These are phyloP conservation scores for Lucinisca nassula DNA, from an alignment of 2,888 invertebrate genomes.

Conservation along the genomic window DNA sequence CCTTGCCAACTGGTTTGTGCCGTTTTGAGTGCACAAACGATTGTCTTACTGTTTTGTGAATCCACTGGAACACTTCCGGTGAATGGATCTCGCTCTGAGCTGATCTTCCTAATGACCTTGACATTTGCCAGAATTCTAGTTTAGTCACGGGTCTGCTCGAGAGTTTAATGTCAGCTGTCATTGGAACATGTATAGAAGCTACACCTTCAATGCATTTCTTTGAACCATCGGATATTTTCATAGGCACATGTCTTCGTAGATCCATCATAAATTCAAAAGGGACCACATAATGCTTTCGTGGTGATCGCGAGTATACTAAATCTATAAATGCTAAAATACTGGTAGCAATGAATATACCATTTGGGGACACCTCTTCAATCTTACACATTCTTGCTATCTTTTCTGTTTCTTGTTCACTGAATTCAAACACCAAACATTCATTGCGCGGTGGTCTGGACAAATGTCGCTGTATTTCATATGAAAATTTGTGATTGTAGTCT, in stretches of 20 bases:
- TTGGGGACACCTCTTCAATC: constrained; percentile 1
- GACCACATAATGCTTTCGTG: not conserved
- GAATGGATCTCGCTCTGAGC: constrained; percentile 33
- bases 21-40: not conserved
- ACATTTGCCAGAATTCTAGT: constrained; percentile 54
- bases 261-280: constrained; percentile 67
- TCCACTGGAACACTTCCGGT: constrained; percentile 34
- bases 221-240: not conserved
- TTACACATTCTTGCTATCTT: constrained; percentile 29
- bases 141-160: not conserved
- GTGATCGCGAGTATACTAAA: constrained; percentile 36
- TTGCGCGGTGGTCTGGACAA: constrained; percentile 28
- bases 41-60: constrained; percentile 18
- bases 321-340: constrained; percentile 51
- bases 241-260: constrained; percentile 29
- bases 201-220: constrained; percentile 53
- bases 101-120: constrained; percentile 37
- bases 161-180: constrained; percentile 31
- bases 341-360: constrained; percentile 48
- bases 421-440: constrained; percentile 45
- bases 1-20: constrained; percentile 48
- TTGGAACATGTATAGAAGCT: constrained; percentile 49
- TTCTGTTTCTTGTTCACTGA: constrained; percentile 21
- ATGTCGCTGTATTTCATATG: constrained; percentile 27
- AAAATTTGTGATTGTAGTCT: constrained; percentile 48